A percentile compares a stretch with the other conserved stretches of the same genome.
These are phyloP conservation scores for Leptopilina boulardi DNA, from an alignment of 1,140 invertebrate genomes.

Conservation along the genomic window DNA sequence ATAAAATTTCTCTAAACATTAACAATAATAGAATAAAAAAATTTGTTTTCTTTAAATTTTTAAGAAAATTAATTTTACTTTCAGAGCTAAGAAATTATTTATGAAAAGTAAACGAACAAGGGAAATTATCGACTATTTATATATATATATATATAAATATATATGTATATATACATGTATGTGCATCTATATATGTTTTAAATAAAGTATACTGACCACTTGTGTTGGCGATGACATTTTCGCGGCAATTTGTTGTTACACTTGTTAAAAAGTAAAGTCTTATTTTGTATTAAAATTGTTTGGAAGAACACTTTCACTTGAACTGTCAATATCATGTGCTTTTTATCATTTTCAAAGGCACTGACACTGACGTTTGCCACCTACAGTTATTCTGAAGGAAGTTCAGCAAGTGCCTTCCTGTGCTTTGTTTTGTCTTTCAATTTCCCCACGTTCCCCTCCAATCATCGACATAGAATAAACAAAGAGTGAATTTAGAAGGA, in stretches of 20 bases:
- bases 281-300: not conserved
- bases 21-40: too few species aligned
- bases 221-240: slow-evolving; percentile 63
- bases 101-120: not conserved
- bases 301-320: not conserved
- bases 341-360: not conserved
- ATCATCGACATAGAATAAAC: too few species aligned
- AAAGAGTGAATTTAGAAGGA: too few species aligned
- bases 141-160: too few species aligned
- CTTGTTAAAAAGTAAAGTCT: not conserved
- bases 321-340: slow-evolving; percentile 1
- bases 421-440: slow-evolving; percentile 1
- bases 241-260: not conserved
- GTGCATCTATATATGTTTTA: too few species aligned
- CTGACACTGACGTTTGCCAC: not conserved
- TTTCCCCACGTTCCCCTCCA: not conserved
- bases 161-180: not conserved
- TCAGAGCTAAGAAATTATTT: not conserved
- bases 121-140: slow-evolving; percentile 18
- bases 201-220: slow-evolving; percentile 62
- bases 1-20: too few species aligned
- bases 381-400: not conserved
- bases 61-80: not conserved
- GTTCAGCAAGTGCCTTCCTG: not conserved
- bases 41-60: too few species aligned